These are phyloP conservation scores for Drosophila recens DNA, from an alignment of 2,888 invertebrate genomes.

Conservation along the genomic window DNA sequence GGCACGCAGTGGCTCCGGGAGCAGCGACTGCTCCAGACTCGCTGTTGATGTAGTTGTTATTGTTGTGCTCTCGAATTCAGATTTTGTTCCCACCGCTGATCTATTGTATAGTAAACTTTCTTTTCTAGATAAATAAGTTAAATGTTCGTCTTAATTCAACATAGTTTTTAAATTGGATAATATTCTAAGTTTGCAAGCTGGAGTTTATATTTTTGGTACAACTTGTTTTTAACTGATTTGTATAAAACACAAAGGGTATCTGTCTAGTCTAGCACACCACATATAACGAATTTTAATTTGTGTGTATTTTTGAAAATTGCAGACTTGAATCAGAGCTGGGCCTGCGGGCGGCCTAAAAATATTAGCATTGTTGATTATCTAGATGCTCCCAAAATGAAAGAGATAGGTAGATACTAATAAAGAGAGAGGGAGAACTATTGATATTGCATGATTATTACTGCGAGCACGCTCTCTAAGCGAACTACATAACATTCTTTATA, in stretches of 20 bases:
- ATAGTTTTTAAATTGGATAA: too few species aligned
- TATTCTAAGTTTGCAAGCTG: too few species aligned
- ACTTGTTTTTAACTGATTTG: not conserved
- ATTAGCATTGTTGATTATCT: constrained; percentile 74
- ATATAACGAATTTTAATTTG: constrained; percentile 10
- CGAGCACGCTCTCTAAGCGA: constrained; percentile 35
- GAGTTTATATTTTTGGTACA: not conserved
- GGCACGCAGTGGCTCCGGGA: too few species aligned
- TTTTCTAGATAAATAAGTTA: too few species aligned
- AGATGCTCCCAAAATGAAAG: constrained; percentile 16
- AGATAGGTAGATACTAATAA: not conserved
- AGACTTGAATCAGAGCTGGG: constrained; percentile 32
- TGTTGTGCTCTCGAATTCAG: too few species aligned
- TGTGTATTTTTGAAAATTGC: constrained; percentile 26
- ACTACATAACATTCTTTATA: not conserved
- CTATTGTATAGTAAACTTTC: too few species aligned
- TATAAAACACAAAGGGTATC: constrained; percentile 2
- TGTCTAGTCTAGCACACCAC: not conserved
- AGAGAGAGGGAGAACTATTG: constrained; percentile 22
- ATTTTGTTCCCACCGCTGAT: too few species aligned
- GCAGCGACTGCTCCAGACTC: too few species aligned
- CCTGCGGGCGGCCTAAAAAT: constrained; percentile 69
- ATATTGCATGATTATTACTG: constrained; percentile 60
- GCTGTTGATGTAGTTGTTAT: too few species aligned
- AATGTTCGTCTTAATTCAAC: too few species aligned